These are phyloP conservation scores for Nannobrachium achirus DNA, from an alignment of 2,113 vertebrate species.

Conservation along the genomic window DNA sequence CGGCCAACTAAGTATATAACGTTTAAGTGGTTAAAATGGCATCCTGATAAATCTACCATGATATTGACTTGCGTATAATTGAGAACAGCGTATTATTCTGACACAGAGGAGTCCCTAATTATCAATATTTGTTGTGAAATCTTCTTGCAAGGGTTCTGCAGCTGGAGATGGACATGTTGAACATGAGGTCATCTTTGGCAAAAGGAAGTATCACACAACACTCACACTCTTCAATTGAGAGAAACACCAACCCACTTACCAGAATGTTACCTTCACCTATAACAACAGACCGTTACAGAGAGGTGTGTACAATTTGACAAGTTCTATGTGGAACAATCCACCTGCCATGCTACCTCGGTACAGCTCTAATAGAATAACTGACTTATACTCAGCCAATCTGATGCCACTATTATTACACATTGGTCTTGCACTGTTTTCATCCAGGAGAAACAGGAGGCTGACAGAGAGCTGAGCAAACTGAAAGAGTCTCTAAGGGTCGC, in stretches of 20 bases:
- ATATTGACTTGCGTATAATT: too few relatives aligned
- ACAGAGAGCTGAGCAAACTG: constrained; percentile 56
- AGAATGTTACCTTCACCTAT: constrained; percentile 31
- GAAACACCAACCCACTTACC: background rate
- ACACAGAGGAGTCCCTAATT: background rate
- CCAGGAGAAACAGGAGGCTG: constrained; percentile 52
- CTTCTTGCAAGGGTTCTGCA: constrained; percentile 67
- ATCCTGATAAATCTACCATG: too few relatives aligned
- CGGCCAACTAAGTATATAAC: too few relatives aligned
- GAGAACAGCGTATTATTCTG: too few relatives aligned
- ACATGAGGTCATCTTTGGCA: constrained; percentile 61
- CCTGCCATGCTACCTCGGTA: too few relatives aligned
- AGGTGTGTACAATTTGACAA: constrained; percentile 30
- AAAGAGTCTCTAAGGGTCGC: constrained; percentile 65
- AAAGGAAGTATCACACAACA: constrained; percentile 29
- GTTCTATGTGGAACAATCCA: background rate
- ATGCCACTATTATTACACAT: background rate
- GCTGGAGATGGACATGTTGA: constrained; percentile 76
- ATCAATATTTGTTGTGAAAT: constrained; percentile 21
- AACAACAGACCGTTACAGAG: constrained; percentile 54
- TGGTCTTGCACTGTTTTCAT: background rate
- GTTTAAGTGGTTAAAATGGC: too few relatives aligned
- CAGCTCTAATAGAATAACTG: too few relatives aligned
- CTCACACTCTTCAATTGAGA: background rate
- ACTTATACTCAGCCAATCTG: background rate